phyloP scores from a whole-genome alignment of 2,113 vertebrate species.

The Dicrurus megarhynchus region DNA sequence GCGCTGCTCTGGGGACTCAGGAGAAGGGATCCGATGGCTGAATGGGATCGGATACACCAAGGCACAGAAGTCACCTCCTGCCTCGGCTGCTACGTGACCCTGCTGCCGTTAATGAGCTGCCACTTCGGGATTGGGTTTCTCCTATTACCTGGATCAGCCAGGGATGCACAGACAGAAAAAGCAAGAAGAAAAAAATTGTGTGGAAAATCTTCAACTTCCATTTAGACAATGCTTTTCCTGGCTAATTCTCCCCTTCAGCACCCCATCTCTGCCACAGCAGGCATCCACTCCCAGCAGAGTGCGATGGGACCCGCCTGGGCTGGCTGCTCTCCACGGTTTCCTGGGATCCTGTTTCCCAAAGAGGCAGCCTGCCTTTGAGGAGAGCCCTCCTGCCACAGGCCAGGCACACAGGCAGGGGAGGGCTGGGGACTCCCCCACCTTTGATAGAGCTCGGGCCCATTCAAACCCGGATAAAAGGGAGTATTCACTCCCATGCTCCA shows the following conservation, averaged over 20 bases:
- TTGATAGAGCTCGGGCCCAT: neutral
- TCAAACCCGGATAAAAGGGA: neutral
- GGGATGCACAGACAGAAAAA: neutral
- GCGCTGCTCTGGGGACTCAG: neutral
- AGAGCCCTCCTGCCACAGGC: neutral
- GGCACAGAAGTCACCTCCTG: neutral
- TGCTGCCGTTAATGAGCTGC: neutral
- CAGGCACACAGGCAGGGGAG: neutral
- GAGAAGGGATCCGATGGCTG: neutral
- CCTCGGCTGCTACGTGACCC: rapidly evolving
- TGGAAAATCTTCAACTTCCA: rapidly evolving
- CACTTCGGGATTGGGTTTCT: neutral
- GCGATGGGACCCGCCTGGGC: rapidly evolving
- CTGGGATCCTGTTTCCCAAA: neutral
- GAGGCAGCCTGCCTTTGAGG: neutral
- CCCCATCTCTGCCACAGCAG: neutral
- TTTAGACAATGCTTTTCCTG: neutral
- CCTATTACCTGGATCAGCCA: neutral
- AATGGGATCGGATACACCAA: rapidly evolving
- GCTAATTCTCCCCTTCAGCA: neutral
- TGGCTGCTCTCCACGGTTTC: neutral
- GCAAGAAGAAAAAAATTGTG: neutral
- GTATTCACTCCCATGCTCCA: neutral
- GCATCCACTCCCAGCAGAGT: neutral
- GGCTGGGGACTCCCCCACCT: neutral